A percentile compares a stretch with the other conserved stretches of the same genome.
These are phyloP conservation scores for Luidia sarsii DNA, from an alignment of 53 echinoderm and acorn worm species.

Conservation along the genomic window DNA sequence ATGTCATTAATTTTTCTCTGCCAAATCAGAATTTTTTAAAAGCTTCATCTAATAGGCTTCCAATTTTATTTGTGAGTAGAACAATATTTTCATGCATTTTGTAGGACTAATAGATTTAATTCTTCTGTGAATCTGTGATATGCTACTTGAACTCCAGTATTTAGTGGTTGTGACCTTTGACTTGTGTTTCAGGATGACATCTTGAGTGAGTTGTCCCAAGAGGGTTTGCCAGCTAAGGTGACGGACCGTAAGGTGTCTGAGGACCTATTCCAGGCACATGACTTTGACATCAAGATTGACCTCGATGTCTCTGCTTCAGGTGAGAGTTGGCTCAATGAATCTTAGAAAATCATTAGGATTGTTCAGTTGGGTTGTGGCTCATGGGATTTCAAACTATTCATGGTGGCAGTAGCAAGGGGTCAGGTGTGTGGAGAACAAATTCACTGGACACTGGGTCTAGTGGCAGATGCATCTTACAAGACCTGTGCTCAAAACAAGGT, in stretches of 20 bases:
- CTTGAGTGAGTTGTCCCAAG: constrained; percentile 71
- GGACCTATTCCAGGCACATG: constrained; percentile 94
- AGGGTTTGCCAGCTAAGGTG: constrained; percentile 83
- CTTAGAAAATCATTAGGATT: too few relatives aligned
- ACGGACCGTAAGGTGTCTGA: constrained; percentile 90
- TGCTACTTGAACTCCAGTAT: background rate
- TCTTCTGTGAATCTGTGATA: background rate
- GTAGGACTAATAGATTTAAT: background rate
- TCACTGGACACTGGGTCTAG: too few relatives aligned
- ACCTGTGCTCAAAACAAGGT: too few relatives aligned
- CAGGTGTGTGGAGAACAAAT: too few relatives aligned
- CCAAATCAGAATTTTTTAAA: too few relatives aligned
- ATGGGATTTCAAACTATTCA: too few relatives aligned
- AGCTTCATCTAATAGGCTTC: too few relatives aligned
- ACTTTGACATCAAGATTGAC: constrained; percentile 98
- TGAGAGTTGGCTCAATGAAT: too few relatives aligned
- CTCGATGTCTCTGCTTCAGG: constrained; percentile 86
- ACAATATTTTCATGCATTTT: background rate
- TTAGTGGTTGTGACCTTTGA: background rate
- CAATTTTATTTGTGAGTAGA: background rate
- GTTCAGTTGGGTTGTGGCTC: too few relatives aligned
- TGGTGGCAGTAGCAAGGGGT: too few relatives aligned
- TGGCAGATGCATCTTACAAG: too few relatives aligned
- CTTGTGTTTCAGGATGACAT: constrained; percentile 64
- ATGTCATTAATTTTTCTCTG: too few relatives aligned